Percentiles rank a stretch among this genome's conserved stretches.
phyloP scores from a whole-genome alignment of 1,140 invertebrate species.

The Drosophila grimshawi region DNA sequence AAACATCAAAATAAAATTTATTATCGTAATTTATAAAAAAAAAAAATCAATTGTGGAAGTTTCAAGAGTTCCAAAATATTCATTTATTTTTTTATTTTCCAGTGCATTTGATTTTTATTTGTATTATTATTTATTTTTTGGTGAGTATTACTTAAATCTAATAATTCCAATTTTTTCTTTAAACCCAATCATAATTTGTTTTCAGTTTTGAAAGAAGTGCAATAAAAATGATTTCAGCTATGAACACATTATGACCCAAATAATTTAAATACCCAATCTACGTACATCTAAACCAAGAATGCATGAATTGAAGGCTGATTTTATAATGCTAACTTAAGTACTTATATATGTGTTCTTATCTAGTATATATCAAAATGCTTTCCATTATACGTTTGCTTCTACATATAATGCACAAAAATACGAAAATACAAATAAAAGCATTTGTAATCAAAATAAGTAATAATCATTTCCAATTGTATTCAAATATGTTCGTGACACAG shows the following conservation, averaged over 20 bases:
- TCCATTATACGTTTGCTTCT: conserved; percentile 24
- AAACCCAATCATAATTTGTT: neutral
- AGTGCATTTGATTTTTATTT: neutral
- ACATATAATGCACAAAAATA: conserved; percentile 25
- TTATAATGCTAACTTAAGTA: conserved; percentile 55
- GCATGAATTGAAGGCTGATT: conserved; percentile 67
- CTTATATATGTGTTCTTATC: conserved; percentile 48
- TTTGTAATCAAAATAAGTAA: conserved; percentile 33
- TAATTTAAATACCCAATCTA: conserved; percentile 34
- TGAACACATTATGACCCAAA: neutral
- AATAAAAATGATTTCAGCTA: conserved; percentile 13
- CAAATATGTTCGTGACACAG: neutral
- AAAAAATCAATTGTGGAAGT: conserved; percentile 12
- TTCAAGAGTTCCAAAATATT: conserved; percentile 6
- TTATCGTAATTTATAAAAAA: conserved; percentile 72
- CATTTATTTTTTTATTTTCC: conserved; percentile 22
- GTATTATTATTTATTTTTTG: conserved; percentile 28
- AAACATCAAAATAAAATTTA: conserved; percentile 63
- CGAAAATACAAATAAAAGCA: conserved; percentile 9
- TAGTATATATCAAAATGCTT: conserved; percentile 34
- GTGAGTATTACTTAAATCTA: conserved; percentile 45
- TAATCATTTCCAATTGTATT: neutral
- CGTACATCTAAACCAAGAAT: conserved; percentile 40
- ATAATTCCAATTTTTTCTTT: neutral
- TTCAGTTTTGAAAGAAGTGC: conserved; percentile 27